Conservation (phyloP, 1,140 invertebrate species). For the Vollenhovia emeryi region DNA sequence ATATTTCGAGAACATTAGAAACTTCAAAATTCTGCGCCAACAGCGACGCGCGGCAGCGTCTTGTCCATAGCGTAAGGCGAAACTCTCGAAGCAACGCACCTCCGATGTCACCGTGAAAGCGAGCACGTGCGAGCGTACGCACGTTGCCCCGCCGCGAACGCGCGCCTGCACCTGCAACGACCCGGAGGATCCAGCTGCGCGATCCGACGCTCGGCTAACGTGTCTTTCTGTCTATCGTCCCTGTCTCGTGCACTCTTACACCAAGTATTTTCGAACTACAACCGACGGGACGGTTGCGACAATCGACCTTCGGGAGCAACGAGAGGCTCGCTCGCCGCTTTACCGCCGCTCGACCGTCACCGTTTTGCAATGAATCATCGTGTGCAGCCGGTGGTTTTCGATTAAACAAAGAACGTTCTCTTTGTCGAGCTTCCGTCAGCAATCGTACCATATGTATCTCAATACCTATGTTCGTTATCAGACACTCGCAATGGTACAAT, state of each 20-base stretch:
- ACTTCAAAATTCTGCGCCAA: background rate
- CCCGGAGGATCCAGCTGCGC: conserved; percentile 62
- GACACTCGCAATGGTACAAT: background rate
- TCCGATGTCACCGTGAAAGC: conserved; percentile 21
- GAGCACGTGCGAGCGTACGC: conserved; percentile 30
- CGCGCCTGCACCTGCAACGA: conserved; percentile 66
- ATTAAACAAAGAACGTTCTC: conserved; percentile 31
- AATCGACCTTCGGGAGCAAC: conserved; percentile 58
- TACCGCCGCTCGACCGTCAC: background rate
- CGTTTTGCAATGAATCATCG: conserved; percentile 54
- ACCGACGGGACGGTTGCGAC: conserved; percentile 52
- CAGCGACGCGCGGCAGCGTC: too few species aligned
- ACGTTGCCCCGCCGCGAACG: background rate
- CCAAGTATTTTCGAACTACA: conserved; percentile 62
- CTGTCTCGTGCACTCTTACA: conserved; percentile 20
- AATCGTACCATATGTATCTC: background rate
- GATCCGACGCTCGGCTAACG: background rate
- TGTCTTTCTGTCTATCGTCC: conserved; percentile 19
- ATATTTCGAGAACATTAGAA: background rate
- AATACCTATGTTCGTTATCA: background rate
- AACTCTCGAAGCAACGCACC: background rate
- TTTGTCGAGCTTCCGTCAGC: background rate
- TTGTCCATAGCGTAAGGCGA: background rate
- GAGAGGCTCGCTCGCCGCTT: conserved; percentile 21
- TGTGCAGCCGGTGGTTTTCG: conserved; percentile 4